Percentiles rank a stretch among this genome's conserved stretches.
phyloP scores from a whole-genome alignment of 2,797 vertebrate species.

The Sebastes nivosus region DNA sequence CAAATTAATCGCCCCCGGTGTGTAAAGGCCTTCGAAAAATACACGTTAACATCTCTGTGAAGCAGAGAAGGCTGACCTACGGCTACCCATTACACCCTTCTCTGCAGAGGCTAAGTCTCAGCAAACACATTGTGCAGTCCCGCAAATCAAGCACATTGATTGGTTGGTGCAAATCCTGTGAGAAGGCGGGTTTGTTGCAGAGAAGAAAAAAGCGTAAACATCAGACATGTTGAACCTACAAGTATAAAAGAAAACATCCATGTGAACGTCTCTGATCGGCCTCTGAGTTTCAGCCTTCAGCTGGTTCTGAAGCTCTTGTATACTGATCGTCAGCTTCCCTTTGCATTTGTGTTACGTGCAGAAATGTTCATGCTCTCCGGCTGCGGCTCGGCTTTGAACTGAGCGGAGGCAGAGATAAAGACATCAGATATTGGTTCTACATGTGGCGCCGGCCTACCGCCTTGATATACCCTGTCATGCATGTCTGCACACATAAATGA shows the following conservation, averaged over 20 bases:
- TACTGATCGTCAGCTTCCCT: neutral
- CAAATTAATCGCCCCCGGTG: neutral
- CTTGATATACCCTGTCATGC: neutral
- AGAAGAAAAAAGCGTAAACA: neutral
- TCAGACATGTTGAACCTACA: neutral
- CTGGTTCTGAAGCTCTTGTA: neutral
- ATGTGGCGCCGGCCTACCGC: neutral
- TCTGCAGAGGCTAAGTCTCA: neutral
- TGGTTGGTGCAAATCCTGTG: too few relatives aligned
- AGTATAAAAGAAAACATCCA: neutral
- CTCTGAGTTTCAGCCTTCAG: neutral
- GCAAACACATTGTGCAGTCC: neutral
- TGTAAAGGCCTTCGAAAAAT: neutral
- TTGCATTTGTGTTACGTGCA: slow-evolving; percentile 2
- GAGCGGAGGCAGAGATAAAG: slow-evolving; percentile 24
- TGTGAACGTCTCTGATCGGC: neutral
- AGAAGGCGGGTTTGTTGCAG: too few relatives aligned
- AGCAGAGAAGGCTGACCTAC: too few relatives aligned
- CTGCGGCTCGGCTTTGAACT: slow-evolving; percentile 11
- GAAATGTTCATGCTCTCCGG: neutral
- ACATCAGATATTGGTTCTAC: slow-evolving; percentile 37
- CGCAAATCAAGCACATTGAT: too few relatives aligned
- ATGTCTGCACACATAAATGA: neutral
- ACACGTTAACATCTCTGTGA: neutral
- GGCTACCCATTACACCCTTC: too few relatives aligned